Conservation (phyloP, 2,888 invertebrate genomes). For the Lithophane semibrunnea region DNA sequence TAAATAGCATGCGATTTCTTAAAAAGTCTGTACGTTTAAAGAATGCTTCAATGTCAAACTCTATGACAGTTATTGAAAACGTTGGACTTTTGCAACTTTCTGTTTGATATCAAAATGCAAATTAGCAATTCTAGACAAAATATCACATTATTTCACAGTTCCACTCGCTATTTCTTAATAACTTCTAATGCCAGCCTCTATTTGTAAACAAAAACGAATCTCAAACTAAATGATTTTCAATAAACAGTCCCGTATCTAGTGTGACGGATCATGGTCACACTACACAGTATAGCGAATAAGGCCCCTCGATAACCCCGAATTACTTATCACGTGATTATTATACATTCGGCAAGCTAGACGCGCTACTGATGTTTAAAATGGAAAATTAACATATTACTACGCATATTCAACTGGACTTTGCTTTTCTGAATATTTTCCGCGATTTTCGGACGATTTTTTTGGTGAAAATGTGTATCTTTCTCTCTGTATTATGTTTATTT, state of each 20-base stretch:
- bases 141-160: neutral
- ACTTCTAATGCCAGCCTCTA: neutral
- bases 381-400: constrained; percentile 63
- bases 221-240: constrained; percentile 34
- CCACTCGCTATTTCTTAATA: neutral
- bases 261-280: constrained; percentile 71
- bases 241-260: constrained; percentile 55
- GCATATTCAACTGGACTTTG: constrained; percentile 51
- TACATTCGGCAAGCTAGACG: constrained; percentile 73
- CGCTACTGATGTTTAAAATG: constrained; percentile 51
- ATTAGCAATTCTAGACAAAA: neutral
- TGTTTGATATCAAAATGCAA: neutral
- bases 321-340: constrained; percentile 87
- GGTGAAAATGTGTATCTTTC: neutral
- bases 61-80: neutral
- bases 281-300: constrained; percentile 76
- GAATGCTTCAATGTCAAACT: neutral
- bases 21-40: neutral
- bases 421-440: constrained; percentile 29
- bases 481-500: too few species aligned
- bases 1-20: neutral
- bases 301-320: constrained; percentile 88
- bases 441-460: neutral
- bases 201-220: constrained; percentile 46
- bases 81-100: neutral